Evolutionary conservation across 2,113 vertebrate species (phyloP), one percentile per base, ranked within the genome.

Genomic region (Setophaga petechia): DNA sequence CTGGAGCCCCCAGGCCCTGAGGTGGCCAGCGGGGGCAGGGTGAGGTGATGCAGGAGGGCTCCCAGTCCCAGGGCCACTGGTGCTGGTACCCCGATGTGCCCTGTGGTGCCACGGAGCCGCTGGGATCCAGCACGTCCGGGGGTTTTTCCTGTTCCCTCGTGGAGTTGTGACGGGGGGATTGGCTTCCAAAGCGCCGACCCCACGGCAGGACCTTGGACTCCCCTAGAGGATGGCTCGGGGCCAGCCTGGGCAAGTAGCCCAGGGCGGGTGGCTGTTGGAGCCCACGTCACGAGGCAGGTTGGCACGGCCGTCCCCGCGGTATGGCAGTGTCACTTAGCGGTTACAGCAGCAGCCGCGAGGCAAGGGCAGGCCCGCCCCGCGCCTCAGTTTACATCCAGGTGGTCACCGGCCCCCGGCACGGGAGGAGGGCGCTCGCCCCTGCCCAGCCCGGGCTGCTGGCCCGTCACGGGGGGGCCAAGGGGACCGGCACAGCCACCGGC

Each of bases 181-280:
- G 81, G 77, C 81, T 71, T 43, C 47, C 0, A 0, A 37, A 68
- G 67, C 0, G 0, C 57, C 71, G 1, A 66, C 72, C 74, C 69
- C 6, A 2, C 54, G 16, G 4, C 1, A 46, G 88, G 67, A 95
- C 96, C 71, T 94, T 91, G 95, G 85, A 90, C 95, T 93, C 82
- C 62, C 77, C 65, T 20, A 2, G 44, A 52, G 31, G n/a, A 83
- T 94, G 90, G 94, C 94, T 80, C 0, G 0, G 58, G 62, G 85
- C 94, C 95, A 95, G 54, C 67, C 94, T 9, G 82, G 96, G 90
- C 94, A 93, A 52, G 82, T 92, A 68, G 96, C 95, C 96, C 82
- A 54, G 82, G 55, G 75, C 10, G 19, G 71, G 94, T 85, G 90
- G 90, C 94, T 87, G 78, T 37, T 89, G 92, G 92, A 78, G 37